Conservation (phyloP, 2,797 vertebrate genomes). For the Heterohyrax brucei region DNA sequence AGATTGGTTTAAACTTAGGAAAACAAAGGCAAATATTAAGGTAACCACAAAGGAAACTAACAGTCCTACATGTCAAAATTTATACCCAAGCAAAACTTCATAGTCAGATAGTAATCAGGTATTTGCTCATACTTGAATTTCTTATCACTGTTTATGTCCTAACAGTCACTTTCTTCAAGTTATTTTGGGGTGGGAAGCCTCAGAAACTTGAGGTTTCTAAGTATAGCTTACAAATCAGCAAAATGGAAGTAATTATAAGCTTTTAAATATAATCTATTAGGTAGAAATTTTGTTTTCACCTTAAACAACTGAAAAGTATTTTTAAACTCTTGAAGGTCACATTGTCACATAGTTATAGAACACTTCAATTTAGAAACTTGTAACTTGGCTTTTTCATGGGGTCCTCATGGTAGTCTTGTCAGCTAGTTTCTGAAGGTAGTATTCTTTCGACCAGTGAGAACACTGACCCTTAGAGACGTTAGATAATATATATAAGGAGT, state of each 20-base stretch:
- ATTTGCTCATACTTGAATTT: background rate
- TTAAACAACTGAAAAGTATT: conserved; percentile 20
- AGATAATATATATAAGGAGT: background rate
- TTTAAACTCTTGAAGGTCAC: conserved; percentile 31
- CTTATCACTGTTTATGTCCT: background rate
- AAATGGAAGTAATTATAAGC: background rate
- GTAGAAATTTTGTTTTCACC: background rate
- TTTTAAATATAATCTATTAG: conserved; percentile 18
- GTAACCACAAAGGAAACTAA: too few species aligned
- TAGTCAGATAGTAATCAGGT: background rate
- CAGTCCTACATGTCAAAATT: too few species aligned
- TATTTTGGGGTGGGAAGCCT: background rate
- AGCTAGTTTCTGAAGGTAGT: conserved; percentile 5
- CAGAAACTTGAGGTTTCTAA: conserved; percentile 21
- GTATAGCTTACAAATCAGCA: background rate
- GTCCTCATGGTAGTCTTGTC: background rate
- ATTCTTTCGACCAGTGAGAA: background rate
- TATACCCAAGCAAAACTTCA: background rate
- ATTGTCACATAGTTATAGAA: background rate
- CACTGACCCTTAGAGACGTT: background rate
- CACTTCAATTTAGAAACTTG: conserved; percentile 44
- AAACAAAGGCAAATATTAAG: too few species aligned
- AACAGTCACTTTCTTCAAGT: background rate
- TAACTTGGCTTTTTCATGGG: conserved; percentile 12
- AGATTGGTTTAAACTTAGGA: too few species aligned